Conservation (phyloP, 2,113 vertebrate genomes). For the Microtus ochrogaster region DNA sequence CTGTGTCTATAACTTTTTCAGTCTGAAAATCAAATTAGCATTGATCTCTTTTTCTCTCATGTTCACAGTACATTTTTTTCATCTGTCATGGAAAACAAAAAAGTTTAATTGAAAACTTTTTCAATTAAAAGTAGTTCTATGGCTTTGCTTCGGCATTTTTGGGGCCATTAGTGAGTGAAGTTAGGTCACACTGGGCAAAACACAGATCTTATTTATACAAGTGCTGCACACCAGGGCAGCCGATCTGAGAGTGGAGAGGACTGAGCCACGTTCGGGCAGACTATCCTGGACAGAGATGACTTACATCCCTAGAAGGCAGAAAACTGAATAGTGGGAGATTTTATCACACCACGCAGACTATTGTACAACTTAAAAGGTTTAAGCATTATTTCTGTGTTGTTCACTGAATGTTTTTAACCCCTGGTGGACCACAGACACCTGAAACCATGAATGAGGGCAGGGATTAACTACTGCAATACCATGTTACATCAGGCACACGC, state of each 20-base stretch:
- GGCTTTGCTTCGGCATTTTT: neutral
- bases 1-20: neutral
- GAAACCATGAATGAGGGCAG: neutral
- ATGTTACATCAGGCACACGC: neutral
- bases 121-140: neutral
- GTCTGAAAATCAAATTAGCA: neutral
- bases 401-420: neutral
- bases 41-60: neutral
- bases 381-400: constrained; percentile 5
- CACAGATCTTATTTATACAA: neutral
- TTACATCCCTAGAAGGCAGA: neutral
- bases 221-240: neutral
- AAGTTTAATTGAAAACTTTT: neutral
- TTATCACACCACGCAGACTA: neutral
- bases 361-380: neutral
- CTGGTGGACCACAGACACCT: neutral
- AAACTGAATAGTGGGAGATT: neutral
- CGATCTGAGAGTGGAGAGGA: neutral
- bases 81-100: neutral
- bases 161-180: neutral
- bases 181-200: neutral
- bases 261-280: neutral
- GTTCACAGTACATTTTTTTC: neutral
- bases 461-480: too few relatives aligned
- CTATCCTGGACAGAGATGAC: neutral